Percentiles rank a stretch among this genome's conserved stretches.
Conservation (phyloP, 2,797 vertebrate species). For the Protonibea diacanthus region DNA sequence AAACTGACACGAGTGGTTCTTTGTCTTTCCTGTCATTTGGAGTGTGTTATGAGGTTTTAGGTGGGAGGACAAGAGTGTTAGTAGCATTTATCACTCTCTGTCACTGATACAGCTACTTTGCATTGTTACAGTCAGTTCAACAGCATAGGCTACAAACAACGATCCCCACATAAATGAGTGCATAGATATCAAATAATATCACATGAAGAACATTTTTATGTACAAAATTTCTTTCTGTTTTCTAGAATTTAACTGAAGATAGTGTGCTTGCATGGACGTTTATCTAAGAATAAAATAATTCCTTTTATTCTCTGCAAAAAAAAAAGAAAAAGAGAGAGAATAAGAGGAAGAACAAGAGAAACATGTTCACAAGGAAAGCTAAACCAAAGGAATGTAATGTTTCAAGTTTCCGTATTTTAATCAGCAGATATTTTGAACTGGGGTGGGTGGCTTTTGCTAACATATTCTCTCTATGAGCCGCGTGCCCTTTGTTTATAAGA, state of each 20-base stretch:
- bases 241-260: slow-evolving; percentile 20
- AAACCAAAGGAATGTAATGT: slow-evolving; percentile 32
- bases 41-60: slow-evolving; percentile 77
- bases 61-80: slow-evolving; percentile 75
- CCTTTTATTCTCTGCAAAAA: slow-evolving; percentile 45
- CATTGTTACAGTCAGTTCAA: slow-evolving; percentile 20
- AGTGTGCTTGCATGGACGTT: slow-evolving; percentile 6
- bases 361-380: slow-evolving; percentile 32
- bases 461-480: slow-evolving; percentile 72
- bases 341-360: too few species aligned
- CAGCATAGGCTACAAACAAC: slow-evolving; percentile 10
- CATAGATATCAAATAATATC: slow-evolving; percentile 39
- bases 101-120: slow-evolving; percentile 46
- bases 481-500: slow-evolving; percentile 77
- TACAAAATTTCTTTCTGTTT: slow-evolving; percentile 10
- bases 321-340: not conserved
- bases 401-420: slow-evolving; percentile 51
- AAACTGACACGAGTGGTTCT: slow-evolving; percentile 87
- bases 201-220: slow-evolving; percentile 24
- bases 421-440: slow-evolving; percentile 50
- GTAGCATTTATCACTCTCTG: slow-evolving; percentile 76
- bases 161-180: slow-evolving; percentile 17
- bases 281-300: slow-evolving; percentile 42
- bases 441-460: slow-evolving; percentile 56
- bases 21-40: slow-evolving; percentile 81